Conservation (phyloP, 2,888 invertebrate species). For the Oscheius sp. region DNA sequence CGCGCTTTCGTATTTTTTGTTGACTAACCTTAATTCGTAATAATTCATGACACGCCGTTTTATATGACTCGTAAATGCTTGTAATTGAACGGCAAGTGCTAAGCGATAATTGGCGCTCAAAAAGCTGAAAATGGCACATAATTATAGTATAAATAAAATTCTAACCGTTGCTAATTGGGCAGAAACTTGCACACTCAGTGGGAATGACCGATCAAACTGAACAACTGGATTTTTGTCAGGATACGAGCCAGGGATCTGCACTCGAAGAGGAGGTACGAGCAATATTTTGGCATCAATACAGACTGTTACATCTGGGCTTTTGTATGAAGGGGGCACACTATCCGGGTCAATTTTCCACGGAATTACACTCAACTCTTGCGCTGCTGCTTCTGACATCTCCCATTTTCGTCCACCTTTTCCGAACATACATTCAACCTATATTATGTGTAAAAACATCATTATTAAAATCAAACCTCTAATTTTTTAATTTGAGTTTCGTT, state of each 20-base stretch:
- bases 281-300: slow-evolving; percentile 39
- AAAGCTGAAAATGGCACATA: slow-evolving; percentile 30
- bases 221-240: slow-evolving; percentile 44
- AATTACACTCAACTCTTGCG: slow-evolving; percentile 37
- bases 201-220: slow-evolving; percentile 53
- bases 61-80: slow-evolving; percentile 38
- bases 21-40: slow-evolving; percentile 22
- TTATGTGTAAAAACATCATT: not conserved
- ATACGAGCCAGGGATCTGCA: slow-evolving; percentile 44
- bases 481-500: not conserved
- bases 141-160: not conserved
- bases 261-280: slow-evolving; percentile 40
- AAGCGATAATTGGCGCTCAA: slow-evolving; percentile 33
- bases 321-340: slow-evolving; percentile 44
- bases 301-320: slow-evolving; percentile 44
- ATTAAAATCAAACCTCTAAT: not conserved
- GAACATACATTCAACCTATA: slow-evolving; percentile 46
- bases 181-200: slow-evolving; percentile 12
- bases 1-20: not conserved
- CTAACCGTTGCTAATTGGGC: slow-evolving; percentile 35
- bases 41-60: slow-evolving; percentile 44
- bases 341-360: slow-evolving; percentile 49
- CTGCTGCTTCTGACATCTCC: slow-evolving; percentile 43
- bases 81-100: slow-evolving; percentile 22
- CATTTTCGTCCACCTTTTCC: slow-evolving; percentile 38